A percentile compares a stretch with the other conserved stretches of the same genome.
Conservation (phyloP, 2,888 invertebrate genomes). For the Platycheirus albimanus region DNA sequence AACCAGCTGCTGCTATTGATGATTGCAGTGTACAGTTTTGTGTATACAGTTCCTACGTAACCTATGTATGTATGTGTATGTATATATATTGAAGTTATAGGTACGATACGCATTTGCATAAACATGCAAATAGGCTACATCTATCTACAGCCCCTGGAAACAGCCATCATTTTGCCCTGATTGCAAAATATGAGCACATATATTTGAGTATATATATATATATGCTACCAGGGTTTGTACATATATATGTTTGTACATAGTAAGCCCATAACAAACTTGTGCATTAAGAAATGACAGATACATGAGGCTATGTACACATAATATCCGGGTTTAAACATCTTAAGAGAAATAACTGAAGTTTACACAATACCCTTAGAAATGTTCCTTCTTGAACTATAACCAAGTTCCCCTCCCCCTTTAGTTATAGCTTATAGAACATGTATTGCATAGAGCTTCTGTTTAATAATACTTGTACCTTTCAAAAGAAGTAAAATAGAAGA, state of each 20-base stretch:
- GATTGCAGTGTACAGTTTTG: constrained; percentile 57
- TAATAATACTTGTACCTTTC: constrained; percentile 40
- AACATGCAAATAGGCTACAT: constrained; percentile 64
- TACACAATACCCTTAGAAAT: constrained; percentile 59
- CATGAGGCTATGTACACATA: constrained; percentile 67
- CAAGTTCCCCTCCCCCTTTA: not conserved
- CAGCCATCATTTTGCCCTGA: constrained; percentile 58
- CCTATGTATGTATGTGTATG: too few species aligned
- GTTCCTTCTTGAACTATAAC: constrained; percentile 59
- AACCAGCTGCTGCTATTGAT: constrained; percentile 70
- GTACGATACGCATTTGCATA: constrained; percentile 66
- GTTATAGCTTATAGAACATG: constrained; percentile 1
- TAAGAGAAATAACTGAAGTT: constrained; percentile 58
- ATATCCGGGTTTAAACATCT: constrained; percentile 62
- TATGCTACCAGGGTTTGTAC: not conserved
- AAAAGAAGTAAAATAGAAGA: too few species aligned
- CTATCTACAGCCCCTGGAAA: constrained; percentile 37
- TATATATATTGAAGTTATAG: too few species aligned
- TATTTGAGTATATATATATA: not conserved
- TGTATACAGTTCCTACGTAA: constrained; percentile 11
- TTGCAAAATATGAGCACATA: constrained; percentile 44
- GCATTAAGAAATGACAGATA: constrained; percentile 72
- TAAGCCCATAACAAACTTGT: constrained; percentile 49
- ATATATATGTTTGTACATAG: constrained; percentile 11
- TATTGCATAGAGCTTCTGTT: constrained; percentile 7